These are phyloP conservation scores for Pristionchus fissidentatus DNA, from an alignment of 2,888 invertebrate genomes.

Conservation along the genomic window DNA sequence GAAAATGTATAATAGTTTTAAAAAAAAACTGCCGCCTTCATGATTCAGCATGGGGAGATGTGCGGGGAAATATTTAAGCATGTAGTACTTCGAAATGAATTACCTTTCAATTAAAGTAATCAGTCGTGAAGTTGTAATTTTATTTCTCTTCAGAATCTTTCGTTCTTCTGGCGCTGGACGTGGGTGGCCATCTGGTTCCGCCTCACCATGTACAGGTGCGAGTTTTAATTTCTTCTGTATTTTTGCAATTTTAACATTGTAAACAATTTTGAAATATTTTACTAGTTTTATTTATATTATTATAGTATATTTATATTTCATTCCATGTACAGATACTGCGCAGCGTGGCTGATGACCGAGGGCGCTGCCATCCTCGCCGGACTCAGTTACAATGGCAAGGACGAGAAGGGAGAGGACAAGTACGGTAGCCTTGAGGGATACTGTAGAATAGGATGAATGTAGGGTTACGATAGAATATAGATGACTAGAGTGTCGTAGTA, in stretches of 20 bases:
- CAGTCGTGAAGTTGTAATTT: no score
- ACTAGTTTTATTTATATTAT: background rate
- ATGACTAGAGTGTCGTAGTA: no score
- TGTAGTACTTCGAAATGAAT: no score
- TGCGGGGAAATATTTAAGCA: no score
- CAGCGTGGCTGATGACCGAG: constrained; percentile 73
- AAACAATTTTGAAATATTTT: no score
- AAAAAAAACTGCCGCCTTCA: no score
- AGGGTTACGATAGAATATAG: no score
- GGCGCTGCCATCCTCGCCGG: constrained; percentile 82
- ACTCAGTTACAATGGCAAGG: constrained; percentile 86
- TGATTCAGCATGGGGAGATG: no score
- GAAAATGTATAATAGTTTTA: no score
- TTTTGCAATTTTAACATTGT: no score
- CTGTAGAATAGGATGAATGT: background rate
- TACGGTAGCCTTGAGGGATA: background rate
- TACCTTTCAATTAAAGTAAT: no score
- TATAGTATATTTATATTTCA: background rate
- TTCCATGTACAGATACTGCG: constrained; percentile 42
- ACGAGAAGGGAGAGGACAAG: constrained; percentile 72
- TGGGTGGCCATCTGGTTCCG: constrained; percentile 74
- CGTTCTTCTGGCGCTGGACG: constrained; percentile 73
- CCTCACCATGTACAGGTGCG: constrained; percentile 63
- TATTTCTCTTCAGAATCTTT: constrained; percentile 59
- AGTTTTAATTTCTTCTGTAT: constrained; percentile 93